Base-by-base conservation (phyloP, 2,113 vertebrate genomes). In the Holacanthus passer region DNA sequence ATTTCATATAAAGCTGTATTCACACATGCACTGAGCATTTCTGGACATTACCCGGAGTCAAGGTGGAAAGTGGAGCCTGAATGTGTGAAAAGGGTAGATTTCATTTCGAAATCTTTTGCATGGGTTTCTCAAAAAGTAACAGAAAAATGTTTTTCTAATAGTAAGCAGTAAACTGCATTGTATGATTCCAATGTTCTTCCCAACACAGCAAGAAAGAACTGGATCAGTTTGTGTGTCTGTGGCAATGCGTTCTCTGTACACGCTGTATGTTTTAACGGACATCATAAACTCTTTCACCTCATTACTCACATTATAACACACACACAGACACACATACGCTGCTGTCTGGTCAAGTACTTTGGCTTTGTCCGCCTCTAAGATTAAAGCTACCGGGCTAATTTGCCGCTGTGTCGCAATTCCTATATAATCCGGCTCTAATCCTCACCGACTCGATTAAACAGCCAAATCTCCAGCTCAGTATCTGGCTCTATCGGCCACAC, bases 361-460 rank as follows among this genome's bases (percentile, higher is more conserved):
- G 59, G 88, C 83, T 92, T 87, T 83, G 89, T 90, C 89, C 84
- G 81, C 76, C 87, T 92, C 88, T 83, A 86, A 93, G 91, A 95
- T 96, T 95, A 95, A 95, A 90, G 87, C 79, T 92, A 91, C 86
- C 86, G 55, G 86, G 95, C 92, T 95, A 95, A 95, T 95, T 95
- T 95, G 91, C 92, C 86, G 88, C 94, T 93, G 77, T 91, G 91
- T 92, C 71, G 67, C 90, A 86, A 94, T 93, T 93, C 92, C 89
- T 69, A 35, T 85, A 91, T 95, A 95, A 95, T 96, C 95, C 94
- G n/a, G 19, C 82, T 79, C 83, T 95, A 95, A 95, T 95, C 94
- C 94, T 91, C 78, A 39, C 82, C 79, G 88, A 83, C 91, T 91
- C 89, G 86, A 95, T 95, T 94, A 95, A 93, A 93, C 84, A 88